Evolutionary conservation across 2,113 vertebrate genomes (phyloP).

Genomic region (Lagenorhynchus albirostris): DNA sequence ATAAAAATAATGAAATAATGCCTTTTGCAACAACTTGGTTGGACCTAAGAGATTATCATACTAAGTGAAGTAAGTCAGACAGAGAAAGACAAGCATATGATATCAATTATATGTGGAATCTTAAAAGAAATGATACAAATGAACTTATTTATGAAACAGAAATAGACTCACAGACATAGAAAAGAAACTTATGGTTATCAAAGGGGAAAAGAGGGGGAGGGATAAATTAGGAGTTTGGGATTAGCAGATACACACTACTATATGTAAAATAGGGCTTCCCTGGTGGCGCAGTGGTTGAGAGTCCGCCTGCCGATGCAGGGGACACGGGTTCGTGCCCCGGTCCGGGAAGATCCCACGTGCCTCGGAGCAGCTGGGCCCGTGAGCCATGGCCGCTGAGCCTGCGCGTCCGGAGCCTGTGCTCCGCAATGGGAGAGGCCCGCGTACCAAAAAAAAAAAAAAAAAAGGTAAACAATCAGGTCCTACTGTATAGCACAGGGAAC

Average conservation of each 20-base stretch:
- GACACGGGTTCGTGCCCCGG: too few relatives aligned
- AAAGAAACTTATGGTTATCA: not conserved
- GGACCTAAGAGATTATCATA: not conserved
- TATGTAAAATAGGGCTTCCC: too few relatives aligned
- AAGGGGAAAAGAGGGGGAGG: accelerated
- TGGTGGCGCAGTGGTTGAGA: too few relatives aligned
- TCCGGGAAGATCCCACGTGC: too few relatives aligned
- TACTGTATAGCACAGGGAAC: not conserved
- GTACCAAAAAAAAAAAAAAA: not conserved
- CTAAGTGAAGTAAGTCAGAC: not conserved
- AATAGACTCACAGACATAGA: not conserved
- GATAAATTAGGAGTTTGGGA: not conserved
- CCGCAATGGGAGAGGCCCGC: too few relatives aligned
- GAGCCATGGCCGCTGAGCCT: too few relatives aligned
- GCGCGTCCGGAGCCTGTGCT: too few relatives aligned
- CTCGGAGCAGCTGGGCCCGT: too few relatives aligned
- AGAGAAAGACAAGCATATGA: not conserved
- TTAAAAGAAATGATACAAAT: not conserved
- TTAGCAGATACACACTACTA: not conserved
- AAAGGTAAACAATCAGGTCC: not conserved
- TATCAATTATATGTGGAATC: not conserved
- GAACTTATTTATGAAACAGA: not conserved
- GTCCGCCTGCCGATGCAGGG: too few relatives aligned
- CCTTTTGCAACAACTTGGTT: not conserved
- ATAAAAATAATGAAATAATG: not conserved